Base-by-base conservation (phyloP, 1,140 invertebrate genomes). In the Periplaneta americana region DNA sequence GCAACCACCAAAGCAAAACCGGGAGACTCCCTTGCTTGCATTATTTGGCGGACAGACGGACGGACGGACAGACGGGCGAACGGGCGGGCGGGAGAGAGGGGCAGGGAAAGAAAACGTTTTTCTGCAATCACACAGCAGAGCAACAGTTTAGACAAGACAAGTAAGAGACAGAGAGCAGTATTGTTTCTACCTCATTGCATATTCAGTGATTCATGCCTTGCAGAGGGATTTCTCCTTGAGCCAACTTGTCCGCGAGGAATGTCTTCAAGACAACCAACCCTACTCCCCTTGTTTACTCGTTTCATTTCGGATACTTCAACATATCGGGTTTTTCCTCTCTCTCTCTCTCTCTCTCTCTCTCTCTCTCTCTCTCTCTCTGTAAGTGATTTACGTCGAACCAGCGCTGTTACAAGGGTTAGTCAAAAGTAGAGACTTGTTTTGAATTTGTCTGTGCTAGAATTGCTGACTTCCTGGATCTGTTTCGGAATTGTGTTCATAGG, bases 161-260 rank as follows among this genome's bases (percentile, higher is more conserved):
- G 48, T 36, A 74, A 66, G 28, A 66, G 48, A 66, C 48, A 66
- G 48, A 17, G 37, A n/a, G 22, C 28, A 2, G 48, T 66, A 66
- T 66, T 66, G 48, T 34, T 34, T 34, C 28, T 36, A 36, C 17
- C 39, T 80, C 79, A 80, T 80, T 80, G 79, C 79, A 80, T 80
- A 80, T 80, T 80, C 79, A 80, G 33, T 80, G 79, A 80, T 35
- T 36, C 79, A 74, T 80, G 36, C 28, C 48, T 66, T 74, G 36
- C 48, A 22, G 32, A 74, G 66, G 75, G 79, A 80, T 80, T 80
- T 34, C 79, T 17, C 34, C 79, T 39, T 80, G 79, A 80, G 79
- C 31, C 79, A 66, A 80, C 79, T 34, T 80, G 79, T 80, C 48
- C 79, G 36, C 79, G 66, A 80, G 66, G 79, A 80, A 80, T 80